A percentile compares a stretch with the other conserved stretches of the same genome.
Conservation (phyloP, 2,888 invertebrate genomes). For the Hypselothyrea guttata region DNA sequence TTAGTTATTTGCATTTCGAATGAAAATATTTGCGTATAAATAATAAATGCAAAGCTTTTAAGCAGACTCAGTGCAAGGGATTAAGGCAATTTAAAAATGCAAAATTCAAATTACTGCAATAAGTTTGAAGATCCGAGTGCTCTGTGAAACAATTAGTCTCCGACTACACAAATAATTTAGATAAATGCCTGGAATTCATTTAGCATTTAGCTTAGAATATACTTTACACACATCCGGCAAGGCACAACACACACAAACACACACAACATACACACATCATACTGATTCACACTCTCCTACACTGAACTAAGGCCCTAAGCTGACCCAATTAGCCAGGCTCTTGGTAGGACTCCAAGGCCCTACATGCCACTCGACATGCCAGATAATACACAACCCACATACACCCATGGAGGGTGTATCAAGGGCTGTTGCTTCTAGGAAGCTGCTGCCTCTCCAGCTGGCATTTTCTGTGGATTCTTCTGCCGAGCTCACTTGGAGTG, state of each 20-base stretch:
- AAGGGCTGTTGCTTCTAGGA: background rate
- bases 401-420: background rate
- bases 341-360: slow-evolving; percentile 15
- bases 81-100: too few species aligned
- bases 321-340: slow-evolving; percentile 64
- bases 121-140: background rate
- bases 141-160: slow-evolving; percentile 29
- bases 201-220: slow-evolving; percentile 42
- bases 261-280: too few species aligned
- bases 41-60: slow-evolving; percentile 4
- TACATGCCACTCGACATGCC: slow-evolving; percentile 36
- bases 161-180: slow-evolving; percentile 38
- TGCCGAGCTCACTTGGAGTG: slow-evolving; percentile 15
- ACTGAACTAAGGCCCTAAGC: slow-evolving; percentile 35
- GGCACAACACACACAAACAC: slow-evolving; percentile 10
- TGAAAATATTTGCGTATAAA: slow-evolving; percentile 1
- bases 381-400: slow-evolving; percentile 30
- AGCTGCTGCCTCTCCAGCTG: slow-evolving; percentile 23
- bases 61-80: background rate
- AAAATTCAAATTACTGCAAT: slow-evolving; percentile 7
- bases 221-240: slow-evolving; percentile 44
- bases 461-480: slow-evolving; percentile 41
- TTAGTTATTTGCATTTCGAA: slow-evolving; percentile 14
- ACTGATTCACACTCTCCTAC: background rate
- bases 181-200: slow-evolving; percentile 54